These are phyloP conservation scores for Pelecanoides urinatrix DNA, from an alignment of 2,113 vertebrate species.

Conservation along the genomic window DNA sequence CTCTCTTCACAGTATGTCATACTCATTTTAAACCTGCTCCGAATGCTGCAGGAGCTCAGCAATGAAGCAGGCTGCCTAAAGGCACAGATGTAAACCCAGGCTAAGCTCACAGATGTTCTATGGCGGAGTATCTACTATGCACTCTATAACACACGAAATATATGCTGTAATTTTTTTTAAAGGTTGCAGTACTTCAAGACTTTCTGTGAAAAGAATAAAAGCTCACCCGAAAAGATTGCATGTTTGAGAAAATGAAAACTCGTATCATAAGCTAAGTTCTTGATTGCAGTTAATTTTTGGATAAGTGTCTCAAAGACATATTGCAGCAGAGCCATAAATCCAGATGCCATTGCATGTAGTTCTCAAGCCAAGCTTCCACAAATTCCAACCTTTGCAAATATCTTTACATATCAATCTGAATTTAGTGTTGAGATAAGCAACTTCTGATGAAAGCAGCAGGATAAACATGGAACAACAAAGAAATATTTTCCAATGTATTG, in stretches of 20 bases:
- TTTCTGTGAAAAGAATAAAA: background rate
- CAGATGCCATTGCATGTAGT: background rate
- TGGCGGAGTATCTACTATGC: background rate
- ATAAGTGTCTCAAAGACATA: background rate
- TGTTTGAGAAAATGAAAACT: background rate
- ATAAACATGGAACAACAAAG: background rate
- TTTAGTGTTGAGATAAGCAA: background rate
- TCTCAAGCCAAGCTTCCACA: background rate
- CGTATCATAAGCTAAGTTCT: background rate
- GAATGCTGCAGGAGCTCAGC: background rate
- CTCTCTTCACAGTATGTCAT: background rate
- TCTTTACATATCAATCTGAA: background rate
- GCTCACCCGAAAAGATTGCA: background rate
- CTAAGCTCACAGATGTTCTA: background rate
- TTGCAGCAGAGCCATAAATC: background rate
- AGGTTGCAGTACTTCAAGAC: background rate
- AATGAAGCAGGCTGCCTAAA: background rate
- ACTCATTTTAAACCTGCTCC: background rate
- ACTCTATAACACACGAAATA: background rate
- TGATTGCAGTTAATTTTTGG: background rate
- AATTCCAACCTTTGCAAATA: background rate
- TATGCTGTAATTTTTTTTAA: background rate
- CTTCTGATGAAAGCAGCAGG: background rate
- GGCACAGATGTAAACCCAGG: background rate
- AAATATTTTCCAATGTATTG: background rate